Conservation (phyloP, 2,797 vertebrate genomes). For the Telmatherina bonti region DNA sequence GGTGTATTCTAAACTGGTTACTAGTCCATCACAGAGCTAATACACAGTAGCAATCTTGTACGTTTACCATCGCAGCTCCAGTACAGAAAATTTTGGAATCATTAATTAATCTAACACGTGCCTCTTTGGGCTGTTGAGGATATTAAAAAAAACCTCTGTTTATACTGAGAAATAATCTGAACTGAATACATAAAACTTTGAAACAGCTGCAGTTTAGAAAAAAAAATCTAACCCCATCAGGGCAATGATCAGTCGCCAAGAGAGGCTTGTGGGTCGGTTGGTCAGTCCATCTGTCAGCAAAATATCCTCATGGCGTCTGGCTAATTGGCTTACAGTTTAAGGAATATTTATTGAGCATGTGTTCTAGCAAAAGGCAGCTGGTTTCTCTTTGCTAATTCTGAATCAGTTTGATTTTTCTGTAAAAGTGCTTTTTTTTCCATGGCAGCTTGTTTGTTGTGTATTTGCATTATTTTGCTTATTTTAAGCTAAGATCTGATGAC, state of each 20-base stretch:
- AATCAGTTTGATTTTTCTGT: too few species aligned
- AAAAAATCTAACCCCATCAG: background rate
- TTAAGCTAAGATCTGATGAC: conserved; percentile 10
- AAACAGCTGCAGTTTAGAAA: background rate
- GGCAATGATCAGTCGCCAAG: background rate
- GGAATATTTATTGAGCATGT: conserved; percentile 26
- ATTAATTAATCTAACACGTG: background rate
- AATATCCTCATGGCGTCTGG: background rate
- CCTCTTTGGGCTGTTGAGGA: background rate
- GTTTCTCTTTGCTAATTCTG: conserved; percentile 34
- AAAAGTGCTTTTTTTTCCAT: background rate
- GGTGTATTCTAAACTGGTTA: too few species aligned
- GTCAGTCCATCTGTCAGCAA: background rate
- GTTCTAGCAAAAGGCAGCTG: conserved; percentile 21
- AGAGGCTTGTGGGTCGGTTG: background rate
- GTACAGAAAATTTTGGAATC: background rate
- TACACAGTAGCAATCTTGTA: background rate
- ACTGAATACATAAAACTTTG: background rate
- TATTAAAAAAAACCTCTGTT: background rate
- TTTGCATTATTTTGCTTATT: conserved; percentile 23
- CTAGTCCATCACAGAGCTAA: too few species aligned
- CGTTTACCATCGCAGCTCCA: background rate
- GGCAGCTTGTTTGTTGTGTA: background rate
- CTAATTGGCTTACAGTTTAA: background rate
- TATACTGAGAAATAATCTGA: background rate